phyloP scores from a whole-genome alignment of 2,113 vertebrate genomes.

The Dendrocopos noguchii region DNA sequence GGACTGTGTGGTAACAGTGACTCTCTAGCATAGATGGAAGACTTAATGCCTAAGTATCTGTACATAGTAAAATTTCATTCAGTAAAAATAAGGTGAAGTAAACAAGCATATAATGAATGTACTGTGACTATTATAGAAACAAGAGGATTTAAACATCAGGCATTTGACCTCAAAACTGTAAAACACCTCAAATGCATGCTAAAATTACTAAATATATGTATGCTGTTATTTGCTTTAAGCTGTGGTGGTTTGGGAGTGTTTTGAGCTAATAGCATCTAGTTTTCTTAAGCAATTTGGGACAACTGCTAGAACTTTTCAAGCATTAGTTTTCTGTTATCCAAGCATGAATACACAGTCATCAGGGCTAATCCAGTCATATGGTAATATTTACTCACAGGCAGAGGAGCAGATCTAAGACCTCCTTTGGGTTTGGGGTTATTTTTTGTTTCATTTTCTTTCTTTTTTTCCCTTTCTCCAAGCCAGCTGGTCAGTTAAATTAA shows the following conservation, averaged over 20 bases:
- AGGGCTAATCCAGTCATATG: not conserved
- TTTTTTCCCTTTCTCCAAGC: not conserved
- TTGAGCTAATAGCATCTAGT: not conserved
- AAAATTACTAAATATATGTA: not conserved
- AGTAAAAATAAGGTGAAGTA: not conserved
- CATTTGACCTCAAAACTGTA: not conserved
- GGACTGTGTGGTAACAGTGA: not conserved
- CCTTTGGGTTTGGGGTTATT: not conserved
- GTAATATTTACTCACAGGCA: not conserved
- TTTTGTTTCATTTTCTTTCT: rapidly evolving
- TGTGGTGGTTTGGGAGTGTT: not conserved
- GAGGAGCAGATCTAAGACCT: not conserved
- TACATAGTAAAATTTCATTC: not conserved
- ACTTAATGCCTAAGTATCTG: not conserved
- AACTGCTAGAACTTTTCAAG: not conserved
- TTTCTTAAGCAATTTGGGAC: not conserved
- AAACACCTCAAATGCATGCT: not conserved
- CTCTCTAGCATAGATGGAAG: not conserved
- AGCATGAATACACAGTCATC: not conserved
- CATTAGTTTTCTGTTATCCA: not conserved
- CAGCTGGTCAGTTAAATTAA: not conserved
- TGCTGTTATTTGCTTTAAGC: not conserved
- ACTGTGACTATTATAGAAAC: not conserved
- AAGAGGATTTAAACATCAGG: not conserved
- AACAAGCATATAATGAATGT: not conserved